These are phyloP conservation scores for Cichladusa arquata DNA, from an alignment of 2,113 vertebrate species.

Conservation along the genomic window DNA sequence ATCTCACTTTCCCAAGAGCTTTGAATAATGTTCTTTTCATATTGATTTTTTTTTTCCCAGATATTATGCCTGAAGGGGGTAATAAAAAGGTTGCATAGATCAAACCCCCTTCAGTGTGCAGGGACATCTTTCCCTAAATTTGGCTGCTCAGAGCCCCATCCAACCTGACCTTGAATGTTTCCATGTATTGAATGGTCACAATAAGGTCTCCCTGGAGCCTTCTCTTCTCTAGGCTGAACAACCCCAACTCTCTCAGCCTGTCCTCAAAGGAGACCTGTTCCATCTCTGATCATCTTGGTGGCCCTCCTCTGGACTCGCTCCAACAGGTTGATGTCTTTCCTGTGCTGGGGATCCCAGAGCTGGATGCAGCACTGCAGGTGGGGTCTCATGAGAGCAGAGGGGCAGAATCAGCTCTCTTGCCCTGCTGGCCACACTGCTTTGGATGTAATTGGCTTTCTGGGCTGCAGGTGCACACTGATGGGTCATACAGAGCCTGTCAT, in stretches of 20 bases:
- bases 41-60: background rate
- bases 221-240: background rate
- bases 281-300: background rate
- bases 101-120: background rate
- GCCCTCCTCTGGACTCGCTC: background rate
- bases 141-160: background rate
- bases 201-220: background rate
- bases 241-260: background rate
- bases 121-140: background rate
- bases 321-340: background rate
- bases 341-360: background rate
- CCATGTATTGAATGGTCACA: background rate
- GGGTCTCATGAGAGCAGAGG: background rate
- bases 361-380: background rate
- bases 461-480: fast-evolving
- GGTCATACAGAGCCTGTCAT: background rate
- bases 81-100: background rate
- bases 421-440: background rate
- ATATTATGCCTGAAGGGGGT: background rate
- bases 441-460: background rate
- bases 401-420: background rate
- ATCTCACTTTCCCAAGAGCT: background rate
- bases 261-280: background rate
- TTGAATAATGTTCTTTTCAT: background rate
- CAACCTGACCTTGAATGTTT: background rate